Evolutionary conservation across 2,113 vertebrate species (phyloP).

Genomic region (Cephalopholis sonnerati): DNA sequence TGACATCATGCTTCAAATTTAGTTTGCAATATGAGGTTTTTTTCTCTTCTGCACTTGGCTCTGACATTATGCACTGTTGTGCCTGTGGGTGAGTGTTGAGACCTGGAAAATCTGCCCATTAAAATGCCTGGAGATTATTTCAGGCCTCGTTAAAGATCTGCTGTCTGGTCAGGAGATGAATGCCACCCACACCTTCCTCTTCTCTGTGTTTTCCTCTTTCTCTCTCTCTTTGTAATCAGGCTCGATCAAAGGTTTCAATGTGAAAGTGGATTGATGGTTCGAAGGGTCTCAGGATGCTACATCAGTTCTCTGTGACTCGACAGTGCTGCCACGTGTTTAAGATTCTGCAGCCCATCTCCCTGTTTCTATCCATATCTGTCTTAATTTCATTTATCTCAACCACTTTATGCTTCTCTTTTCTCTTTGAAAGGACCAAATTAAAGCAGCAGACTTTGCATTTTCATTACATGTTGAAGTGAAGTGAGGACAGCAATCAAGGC

Average conservation of each 20-base stretch:
- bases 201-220: slow-evolving; percentile 28
- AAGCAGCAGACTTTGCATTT: not conserved
- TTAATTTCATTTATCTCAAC: not conserved
- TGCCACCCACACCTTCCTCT: slow-evolving; percentile 42
- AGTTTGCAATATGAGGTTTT: slow-evolving; percentile 4
- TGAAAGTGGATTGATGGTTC: slow-evolving; percentile 24
- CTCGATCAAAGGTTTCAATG: slow-evolving; percentile 20
- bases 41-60: slow-evolving; percentile 21
- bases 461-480: not conserved
- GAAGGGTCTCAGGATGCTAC: not conserved
- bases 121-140: slow-evolving; percentile 50
- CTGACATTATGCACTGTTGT: slow-evolving; percentile 36
- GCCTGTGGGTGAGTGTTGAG: slow-evolving; percentile 45
- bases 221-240: slow-evolving; percentile 19
- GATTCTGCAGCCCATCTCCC: not conserved
- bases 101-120: slow-evolving; percentile 62
- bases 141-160: slow-evolving; percentile 54
- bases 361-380: not conserved
- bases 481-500: too few species aligned
- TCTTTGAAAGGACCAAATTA: not conserved
- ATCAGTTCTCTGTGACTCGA: not conserved
- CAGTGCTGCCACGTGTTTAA: not conserved
- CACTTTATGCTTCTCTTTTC: not conserved
- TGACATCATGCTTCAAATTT: slow-evolving; percentile 27
- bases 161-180: slow-evolving; percentile 61